Base-by-base conservation (phyloP, 1,140 invertebrate genomes). In the Leptinotarsa lineolata region DNA sequence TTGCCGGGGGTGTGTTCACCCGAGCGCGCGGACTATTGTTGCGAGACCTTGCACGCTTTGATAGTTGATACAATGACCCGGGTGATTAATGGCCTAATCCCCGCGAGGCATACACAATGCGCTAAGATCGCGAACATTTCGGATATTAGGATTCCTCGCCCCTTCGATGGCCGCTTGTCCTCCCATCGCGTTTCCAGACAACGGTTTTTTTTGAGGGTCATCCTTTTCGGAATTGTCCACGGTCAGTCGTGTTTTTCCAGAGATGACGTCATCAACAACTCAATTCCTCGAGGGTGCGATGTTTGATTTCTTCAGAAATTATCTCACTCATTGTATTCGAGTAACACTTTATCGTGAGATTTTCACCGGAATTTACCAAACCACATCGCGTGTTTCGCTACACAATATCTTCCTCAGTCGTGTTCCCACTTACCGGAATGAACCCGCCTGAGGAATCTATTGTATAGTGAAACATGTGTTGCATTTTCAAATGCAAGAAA, bases 61-160 rank as follows among this genome's bases (percentile, higher is more conserved):
- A 84, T 84, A 84, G 83, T 83, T 84, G 83, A 84, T 84, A 84
- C 83, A 84, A 84, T 84, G 83, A 84, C 83, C 82, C 77, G 76
- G 68, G 81, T 84, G 83, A 84, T 84, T 84, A 84, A 84, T 84
- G 82, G 77, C 69, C 80, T 83, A 83, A 84, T 84, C 82, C 83
- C 81, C 80, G 81, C 81, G 79, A 77, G 80, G 78, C 78, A 84
- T 83, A 82, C 83, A 83, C 80, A 83, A 83, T 83, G 81, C 78
- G 68, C 78, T 82, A 81, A 82, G 82, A 83, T 83, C 81, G 81
- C 80, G 79, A 81, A 77, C 78, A 84, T 84, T 83, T 81, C 83
- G 82, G 83, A 84, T 84, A 84, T 84, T 84, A 83, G 83, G 81
- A 83, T 82, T 83, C 80, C 81, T 74, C 74, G 76, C 76, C 75